Evolutionary conservation across 1,140 invertebrate genomes (phyloP).

Genomic region (Drosophila hydei): DNA sequence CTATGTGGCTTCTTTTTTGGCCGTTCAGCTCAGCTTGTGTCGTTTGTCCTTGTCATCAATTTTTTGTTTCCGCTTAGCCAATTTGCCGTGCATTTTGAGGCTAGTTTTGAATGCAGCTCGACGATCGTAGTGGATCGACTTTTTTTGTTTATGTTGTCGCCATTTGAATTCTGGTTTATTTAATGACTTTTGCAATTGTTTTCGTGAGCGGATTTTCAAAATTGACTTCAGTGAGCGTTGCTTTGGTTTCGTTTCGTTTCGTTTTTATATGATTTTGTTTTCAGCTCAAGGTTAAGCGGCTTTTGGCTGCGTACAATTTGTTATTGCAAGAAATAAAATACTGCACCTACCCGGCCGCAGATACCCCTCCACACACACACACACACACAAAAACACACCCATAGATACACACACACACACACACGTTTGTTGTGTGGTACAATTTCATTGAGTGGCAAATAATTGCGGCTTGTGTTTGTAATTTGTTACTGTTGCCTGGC

Average conservation of each 20-base stretch:
- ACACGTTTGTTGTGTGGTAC: constrained; percentile 52
- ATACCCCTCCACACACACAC: background rate
- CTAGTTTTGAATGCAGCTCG: constrained; percentile 73
- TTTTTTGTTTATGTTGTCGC: constrained; percentile 28
- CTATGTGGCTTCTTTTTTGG: background rate
- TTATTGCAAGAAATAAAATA: constrained; percentile 75
- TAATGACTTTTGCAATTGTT: constrained; percentile 81
- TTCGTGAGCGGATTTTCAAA: constrained; percentile 82
- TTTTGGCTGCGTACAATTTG: constrained; percentile 59
- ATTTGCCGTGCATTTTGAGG: constrained; percentile 46
- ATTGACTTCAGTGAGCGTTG: constrained; percentile 68
- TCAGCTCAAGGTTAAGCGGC: constrained; percentile 74
- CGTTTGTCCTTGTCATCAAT: constrained; percentile 40
- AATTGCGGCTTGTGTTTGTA: constrained; percentile 60
- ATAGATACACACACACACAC: background rate
- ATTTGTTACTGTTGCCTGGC: constrained; percentile 46
- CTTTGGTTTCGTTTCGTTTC: constrained; percentile 42
- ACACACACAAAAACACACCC: constrained; percentile 1
- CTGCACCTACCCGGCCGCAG: constrained; percentile 36
- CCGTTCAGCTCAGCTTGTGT: background rate
- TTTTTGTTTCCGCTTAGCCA: constrained; percentile 40
- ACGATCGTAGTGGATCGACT: constrained; percentile 50
- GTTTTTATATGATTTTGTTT: constrained; percentile 31
- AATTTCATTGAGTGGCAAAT: constrained; percentile 74
- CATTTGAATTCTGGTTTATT: constrained; percentile 79